Evolutionary conservation across 2,797 vertebrate species (phyloP).

Genomic region (Hirundo rustica): DNA sequence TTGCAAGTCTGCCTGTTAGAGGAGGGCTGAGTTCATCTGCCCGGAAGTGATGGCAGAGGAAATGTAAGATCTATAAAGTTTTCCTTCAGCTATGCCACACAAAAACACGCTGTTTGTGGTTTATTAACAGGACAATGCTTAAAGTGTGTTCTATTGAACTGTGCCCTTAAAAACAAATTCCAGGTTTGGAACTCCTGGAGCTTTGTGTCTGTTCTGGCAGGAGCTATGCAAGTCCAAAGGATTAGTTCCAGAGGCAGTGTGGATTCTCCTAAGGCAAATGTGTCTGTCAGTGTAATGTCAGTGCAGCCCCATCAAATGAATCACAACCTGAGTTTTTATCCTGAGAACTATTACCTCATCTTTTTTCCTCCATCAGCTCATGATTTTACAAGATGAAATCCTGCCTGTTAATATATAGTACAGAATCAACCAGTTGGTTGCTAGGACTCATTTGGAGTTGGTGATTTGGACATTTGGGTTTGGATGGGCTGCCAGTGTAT

Average conservation of each 20-base stretch:
- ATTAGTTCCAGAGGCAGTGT: not conserved
- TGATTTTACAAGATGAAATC: conserved; percentile 2
- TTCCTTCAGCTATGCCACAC: not conserved
- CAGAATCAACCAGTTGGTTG: not conserved
- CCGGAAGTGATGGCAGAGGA: not conserved
- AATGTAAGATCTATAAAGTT: not conserved
- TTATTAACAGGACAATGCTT: not conserved
- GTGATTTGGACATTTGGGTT: not conserved
- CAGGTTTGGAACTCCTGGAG: not conserved
- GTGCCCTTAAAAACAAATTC: not conserved
- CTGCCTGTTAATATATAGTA: not conserved
- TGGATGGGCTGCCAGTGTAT: not conserved
- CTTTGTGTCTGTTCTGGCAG: not conserved
- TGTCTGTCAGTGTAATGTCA: not conserved
- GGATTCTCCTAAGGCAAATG: not conserved
- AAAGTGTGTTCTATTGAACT: not conserved
- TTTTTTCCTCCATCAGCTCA: not conserved
- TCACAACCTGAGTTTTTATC: not conserved
- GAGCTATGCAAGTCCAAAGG: not conserved
- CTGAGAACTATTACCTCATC: not conserved
- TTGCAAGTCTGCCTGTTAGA: not conserved
- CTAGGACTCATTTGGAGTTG: not conserved
- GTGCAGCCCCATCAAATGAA: not conserved
- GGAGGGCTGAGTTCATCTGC: not conserved
- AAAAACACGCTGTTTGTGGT: not conserved